A percentile compares a stretch with the other conserved stretches of the same genome.
Evolutionary conservation across 92 coral and sea anemone genomes (phyloP).

Genomic region (Palythoa grandiflora): DNA sequence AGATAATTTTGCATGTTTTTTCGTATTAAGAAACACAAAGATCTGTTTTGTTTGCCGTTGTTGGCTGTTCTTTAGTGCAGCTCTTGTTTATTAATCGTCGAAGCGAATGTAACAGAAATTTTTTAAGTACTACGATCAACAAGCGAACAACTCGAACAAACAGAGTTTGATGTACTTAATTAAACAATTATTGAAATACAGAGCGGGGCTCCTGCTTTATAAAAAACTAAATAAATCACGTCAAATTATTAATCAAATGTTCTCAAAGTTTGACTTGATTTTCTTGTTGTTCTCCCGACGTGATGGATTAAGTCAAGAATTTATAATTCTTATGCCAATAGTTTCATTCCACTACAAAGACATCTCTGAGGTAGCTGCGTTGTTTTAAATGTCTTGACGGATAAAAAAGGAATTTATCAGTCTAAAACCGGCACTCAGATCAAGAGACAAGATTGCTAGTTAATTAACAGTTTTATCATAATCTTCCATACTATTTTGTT

Average conservation of each 20-base stretch:
- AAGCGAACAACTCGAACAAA: conserved; percentile 24
- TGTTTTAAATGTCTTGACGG: background rate
- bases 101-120: background rate
- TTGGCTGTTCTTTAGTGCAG: background rate
- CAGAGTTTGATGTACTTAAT: conserved; percentile 36
- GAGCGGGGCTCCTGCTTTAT: background rate
- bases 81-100: conserved; percentile 19
- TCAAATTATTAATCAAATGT: background rate
- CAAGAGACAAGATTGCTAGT: background rate
- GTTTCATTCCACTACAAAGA: background rate
- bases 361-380: background rate
- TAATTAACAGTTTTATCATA: background rate
- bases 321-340: background rate
- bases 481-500: background rate
- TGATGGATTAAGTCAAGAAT: background rate
- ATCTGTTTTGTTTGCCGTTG: background rate
- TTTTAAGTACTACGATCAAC: conserved; percentile 24
- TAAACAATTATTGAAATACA: background rate
- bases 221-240: background rate
- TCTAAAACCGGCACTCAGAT: background rate
- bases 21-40: background rate
- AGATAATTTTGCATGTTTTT: background rate
- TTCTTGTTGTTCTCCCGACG: background rate
- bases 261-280: background rate
- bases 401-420: background rate